phyloP scores from a whole-genome alignment of 2,888 invertebrate species.

The Trichogramma dendrolimi region DNA sequence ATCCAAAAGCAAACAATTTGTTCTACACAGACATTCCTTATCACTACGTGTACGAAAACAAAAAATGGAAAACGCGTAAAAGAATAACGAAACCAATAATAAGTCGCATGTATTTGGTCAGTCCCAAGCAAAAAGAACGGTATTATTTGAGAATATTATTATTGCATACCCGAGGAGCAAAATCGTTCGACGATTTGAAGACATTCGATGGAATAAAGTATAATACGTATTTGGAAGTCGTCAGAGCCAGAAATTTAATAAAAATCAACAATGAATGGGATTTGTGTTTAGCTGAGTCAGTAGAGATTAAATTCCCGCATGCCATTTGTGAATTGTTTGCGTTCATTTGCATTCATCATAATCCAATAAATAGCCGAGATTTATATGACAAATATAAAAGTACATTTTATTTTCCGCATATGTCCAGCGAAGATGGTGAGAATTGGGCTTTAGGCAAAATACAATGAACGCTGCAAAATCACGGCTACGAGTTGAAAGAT shows the following conservation, averaged over 20 bases:
- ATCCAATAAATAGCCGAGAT: slow-evolving; percentile 12
- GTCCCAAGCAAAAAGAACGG: slow-evolving; percentile 15
- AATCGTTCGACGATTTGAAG: slow-evolving; percentile 8
- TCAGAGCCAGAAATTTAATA: slow-evolving; percentile 9
- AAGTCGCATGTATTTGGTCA: slow-evolving; percentile 20
- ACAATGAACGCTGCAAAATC: too few species aligned
- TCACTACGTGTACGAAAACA: slow-evolving; percentile 13
- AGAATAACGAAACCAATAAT: slow-evolving; percentile 9
- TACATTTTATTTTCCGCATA: slow-evolving; percentile 11
- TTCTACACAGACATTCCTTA: slow-evolving; percentile 17
- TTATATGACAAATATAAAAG: slow-evolving; percentile 21
- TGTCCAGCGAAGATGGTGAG: slow-evolving; percentile 1
- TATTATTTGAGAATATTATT: slow-evolving; percentile 21
- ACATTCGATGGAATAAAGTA: slow-evolving; percentile 9
- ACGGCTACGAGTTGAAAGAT: background rate
- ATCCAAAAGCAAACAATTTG: slow-evolving; percentile 10
- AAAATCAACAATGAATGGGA: slow-evolving; percentile 16
- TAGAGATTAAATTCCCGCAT: slow-evolving; percentile 2
- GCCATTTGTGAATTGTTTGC: slow-evolving; percentile 19
- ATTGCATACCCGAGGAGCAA: slow-evolving; percentile 10
- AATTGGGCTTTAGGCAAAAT: background rate
- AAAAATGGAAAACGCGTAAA: slow-evolving; percentile 13
- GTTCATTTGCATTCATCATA: slow-evolving; percentile 20
- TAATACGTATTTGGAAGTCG: slow-evolving; percentile 9
- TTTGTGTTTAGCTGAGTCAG: slow-evolving; percentile 20